A percentile compares a stretch with the other conserved stretches of the same genome.
phyloP scores from a whole-genome alignment of 2,113 vertebrate species.

The Saimiri boliviensis region DNA sequence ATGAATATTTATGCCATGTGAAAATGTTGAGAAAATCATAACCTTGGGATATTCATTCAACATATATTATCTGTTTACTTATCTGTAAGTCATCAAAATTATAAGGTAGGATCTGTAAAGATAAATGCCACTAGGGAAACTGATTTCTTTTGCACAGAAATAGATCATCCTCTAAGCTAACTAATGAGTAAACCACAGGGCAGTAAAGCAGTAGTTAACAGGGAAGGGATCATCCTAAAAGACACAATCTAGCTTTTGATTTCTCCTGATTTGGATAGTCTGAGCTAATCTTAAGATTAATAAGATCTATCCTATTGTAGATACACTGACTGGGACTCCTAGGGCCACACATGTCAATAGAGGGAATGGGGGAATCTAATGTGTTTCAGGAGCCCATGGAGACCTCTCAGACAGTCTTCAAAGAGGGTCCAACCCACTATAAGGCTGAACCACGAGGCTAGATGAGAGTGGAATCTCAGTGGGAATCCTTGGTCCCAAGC shows the following conservation, averaged over 20 bases:
- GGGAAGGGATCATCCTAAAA: background rate
- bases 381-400: background rate
- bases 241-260: background rate
- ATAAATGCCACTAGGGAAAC: background rate
- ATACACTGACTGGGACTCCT: background rate
- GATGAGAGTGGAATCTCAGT: background rate
- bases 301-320: background rate
- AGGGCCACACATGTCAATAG: too few species aligned
- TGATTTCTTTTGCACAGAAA: background rate
- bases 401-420: background rate
- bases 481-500: background rate
- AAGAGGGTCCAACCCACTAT: background rate
- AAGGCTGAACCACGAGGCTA: background rate
- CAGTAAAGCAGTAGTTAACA: background rate
- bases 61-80: background rate
- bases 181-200: background rate
- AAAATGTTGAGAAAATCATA: slow-evolving; percentile 15
- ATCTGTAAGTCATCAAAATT: background rate
- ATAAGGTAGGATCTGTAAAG: background rate
- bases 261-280: background rate
- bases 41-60: background rate
- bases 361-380: fast-evolving
- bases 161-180: background rate
- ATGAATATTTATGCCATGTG: background rate
- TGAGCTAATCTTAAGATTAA: background rate